These are phyloP conservation scores for Atrichornis clamosus DNA, from an alignment of 2,113 vertebrate species.

Conservation along the genomic window DNA sequence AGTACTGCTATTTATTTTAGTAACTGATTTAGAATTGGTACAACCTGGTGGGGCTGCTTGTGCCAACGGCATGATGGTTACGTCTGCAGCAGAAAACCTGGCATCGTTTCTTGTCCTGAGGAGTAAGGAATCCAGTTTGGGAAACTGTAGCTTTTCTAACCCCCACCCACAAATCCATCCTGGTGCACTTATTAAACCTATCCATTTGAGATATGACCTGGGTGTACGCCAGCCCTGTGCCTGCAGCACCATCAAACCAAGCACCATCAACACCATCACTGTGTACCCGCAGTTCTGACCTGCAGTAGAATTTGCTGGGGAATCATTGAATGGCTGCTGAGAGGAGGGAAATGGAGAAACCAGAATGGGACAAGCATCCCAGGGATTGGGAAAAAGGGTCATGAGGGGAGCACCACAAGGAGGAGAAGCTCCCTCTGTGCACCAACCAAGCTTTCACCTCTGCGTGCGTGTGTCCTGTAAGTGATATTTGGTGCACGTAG, in stretches of 20 bases:
- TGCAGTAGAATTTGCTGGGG: background rate
- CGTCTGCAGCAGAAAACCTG: slow-evolving; percentile 42
- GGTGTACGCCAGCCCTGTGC: background rate
- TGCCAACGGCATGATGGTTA: background rate
- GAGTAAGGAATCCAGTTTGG: slow-evolving; percentile 1
- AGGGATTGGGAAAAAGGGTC: background rate
- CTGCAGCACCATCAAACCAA: background rate
- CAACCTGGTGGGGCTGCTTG: slow-evolving; percentile 28
- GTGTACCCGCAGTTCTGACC: slow-evolving; percentile 9
- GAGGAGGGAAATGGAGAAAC: background rate
- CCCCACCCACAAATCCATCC: background rate
- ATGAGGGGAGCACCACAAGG: background rate
- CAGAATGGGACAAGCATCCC: fast-evolving
- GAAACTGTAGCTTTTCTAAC: background rate
- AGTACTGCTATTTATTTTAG: slow-evolving; percentile 53
- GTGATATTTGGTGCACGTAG: background rate
- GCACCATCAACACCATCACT: too few species aligned
- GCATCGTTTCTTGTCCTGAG: slow-evolving; percentile 40
- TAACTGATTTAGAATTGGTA: slow-evolving; percentile 32
- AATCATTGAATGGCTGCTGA: background rate
- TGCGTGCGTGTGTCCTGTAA: background rate
- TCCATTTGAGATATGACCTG: background rate
- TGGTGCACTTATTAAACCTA: background rate
- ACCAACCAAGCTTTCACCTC: slow-evolving; percentile 1
- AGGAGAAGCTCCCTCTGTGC: background rate